Evolutionary conservation across 2,113 vertebrate species (phyloP), one percentile per base, ranked within the genome.

Genomic region (Astatotilapia flaviijosephi): DNA sequence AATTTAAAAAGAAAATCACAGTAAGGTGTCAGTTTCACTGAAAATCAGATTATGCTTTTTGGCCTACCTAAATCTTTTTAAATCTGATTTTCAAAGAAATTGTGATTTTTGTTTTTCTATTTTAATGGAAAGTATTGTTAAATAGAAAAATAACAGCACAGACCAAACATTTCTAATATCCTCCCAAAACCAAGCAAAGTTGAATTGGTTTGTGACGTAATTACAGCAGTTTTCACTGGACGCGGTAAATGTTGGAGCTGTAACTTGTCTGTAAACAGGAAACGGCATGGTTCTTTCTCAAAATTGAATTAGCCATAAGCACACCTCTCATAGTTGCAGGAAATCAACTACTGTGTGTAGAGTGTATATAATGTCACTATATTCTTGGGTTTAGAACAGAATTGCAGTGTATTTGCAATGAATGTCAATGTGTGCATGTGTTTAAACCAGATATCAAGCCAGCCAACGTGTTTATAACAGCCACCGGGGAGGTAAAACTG

Each of bases 391-490:
- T 49, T 49, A 47, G 68, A 45, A 2, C 40, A 28, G 68, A 75
- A 75, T 75, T 75, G 68, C 9, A 77, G 26, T 77, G 3, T 77
- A 28, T 28, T 49, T 31, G 42, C 70, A 77, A 77, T 77, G 15
- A 49, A 49, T 49, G 42, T 77, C 14, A 11, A 15, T 82, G 31
- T 85, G 19, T 79, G n/a, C 80, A 13, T 83, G 40, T 86, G 65
- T 86, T 33, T 54, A 37, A 13, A 26, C 6, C 94, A 99, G 98
- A 99, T 91, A 99, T 98, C 93, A 98, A 99, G 84, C 98, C 98
- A 51, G 98, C 98, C 53, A 99, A 99, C 68, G 98, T 99, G 88
- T 99, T 99, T 96, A 99, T 99, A 93, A 99, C 98, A 62, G 98
- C 98, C 90, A 97, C 97, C 21, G 98, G 98, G 37, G 98, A 99